phyloP scores from a whole-genome alignment of 2,888 invertebrate species.

The Morpho deidamia region DNA sequence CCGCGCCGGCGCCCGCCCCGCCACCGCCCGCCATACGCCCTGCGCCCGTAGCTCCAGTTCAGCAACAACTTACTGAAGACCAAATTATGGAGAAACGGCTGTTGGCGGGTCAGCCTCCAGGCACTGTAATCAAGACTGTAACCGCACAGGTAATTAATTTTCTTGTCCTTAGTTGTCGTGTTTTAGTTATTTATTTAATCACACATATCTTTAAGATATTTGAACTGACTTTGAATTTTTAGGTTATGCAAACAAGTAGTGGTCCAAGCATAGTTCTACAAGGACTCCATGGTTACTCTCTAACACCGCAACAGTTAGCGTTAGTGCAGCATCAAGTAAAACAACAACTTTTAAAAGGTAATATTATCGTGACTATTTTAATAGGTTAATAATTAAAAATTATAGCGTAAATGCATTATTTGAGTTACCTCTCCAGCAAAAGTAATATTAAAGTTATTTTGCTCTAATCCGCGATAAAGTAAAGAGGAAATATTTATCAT shows the following conservation, averaged over 20 bases:
- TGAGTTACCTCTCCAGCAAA: no score
- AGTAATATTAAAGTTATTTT: no score
- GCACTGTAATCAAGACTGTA: constrained; percentile 91
- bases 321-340: constrained; percentile 94
- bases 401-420: no score
- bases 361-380: background rate
- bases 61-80: constrained; percentile 59
- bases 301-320: constrained; percentile 88
- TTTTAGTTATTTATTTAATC: no score
- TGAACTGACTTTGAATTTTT: constrained; percentile 17
- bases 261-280: constrained; percentile 92
- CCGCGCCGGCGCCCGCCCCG: constrained; percentile 30
- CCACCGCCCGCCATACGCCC: constrained; percentile 32
- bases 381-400: no score
- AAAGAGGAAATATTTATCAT: no score
- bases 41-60: constrained; percentile 32
- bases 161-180: background rate
- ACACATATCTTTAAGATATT: no score
- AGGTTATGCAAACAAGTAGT: constrained; percentile 89
- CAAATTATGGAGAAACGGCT: constrained; percentile 84
- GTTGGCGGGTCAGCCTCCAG: constrained; percentile 88
- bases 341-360: constrained; percentile 91
- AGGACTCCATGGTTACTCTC: constrained; percentile 89
- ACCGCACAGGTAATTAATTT: constrained; percentile 82
- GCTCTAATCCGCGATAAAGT: no score